Conservation (phyloP, 2,888 invertebrate species). For the Andrena hattorfiana region DNA sequence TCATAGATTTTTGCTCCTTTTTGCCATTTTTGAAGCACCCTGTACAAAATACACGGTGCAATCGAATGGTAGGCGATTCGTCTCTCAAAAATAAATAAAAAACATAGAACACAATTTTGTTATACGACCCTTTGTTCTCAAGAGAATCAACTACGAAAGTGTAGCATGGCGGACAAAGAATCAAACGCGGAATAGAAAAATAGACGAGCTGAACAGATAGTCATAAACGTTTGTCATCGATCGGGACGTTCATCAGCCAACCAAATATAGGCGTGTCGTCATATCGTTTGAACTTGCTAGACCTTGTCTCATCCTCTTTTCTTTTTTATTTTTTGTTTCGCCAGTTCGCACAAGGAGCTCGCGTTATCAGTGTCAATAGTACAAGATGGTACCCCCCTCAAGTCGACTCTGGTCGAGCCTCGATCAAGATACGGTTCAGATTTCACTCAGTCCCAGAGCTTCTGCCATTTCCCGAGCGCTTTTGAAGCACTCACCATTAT, state of each 20-base stretch:
- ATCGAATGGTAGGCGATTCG: no score
- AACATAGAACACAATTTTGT: no score
- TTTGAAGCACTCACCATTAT: slow-evolving; percentile 5
- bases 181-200: background rate
- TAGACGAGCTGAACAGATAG: slow-evolving; percentile 2
- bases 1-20: no score
- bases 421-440: slow-evolving; percentile 69
- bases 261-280: slow-evolving; percentile 71
- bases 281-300: slow-evolving; percentile 62
- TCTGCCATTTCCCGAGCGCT: slow-evolving; percentile 64
- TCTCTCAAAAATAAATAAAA: no score
- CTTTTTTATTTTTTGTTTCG: slow-evolving; percentile 21
- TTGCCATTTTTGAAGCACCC: no score
- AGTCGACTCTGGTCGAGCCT: slow-evolving; percentile 36
- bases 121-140: no score
- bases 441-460: slow-evolving; percentile 59
- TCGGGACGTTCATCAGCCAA: slow-evolving; percentile 15
- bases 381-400: slow-evolving; percentile 41
- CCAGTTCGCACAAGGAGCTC: slow-evolving; percentile 6
- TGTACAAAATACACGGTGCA: no score
- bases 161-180: no score
- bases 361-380: slow-evolving; percentile 70
- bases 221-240: background rate
- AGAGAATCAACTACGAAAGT: no score
- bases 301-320: slow-evolving; percentile 45